Conservation (phyloP, 2,888 invertebrate genomes). For the Andricus curvator region DNA sequence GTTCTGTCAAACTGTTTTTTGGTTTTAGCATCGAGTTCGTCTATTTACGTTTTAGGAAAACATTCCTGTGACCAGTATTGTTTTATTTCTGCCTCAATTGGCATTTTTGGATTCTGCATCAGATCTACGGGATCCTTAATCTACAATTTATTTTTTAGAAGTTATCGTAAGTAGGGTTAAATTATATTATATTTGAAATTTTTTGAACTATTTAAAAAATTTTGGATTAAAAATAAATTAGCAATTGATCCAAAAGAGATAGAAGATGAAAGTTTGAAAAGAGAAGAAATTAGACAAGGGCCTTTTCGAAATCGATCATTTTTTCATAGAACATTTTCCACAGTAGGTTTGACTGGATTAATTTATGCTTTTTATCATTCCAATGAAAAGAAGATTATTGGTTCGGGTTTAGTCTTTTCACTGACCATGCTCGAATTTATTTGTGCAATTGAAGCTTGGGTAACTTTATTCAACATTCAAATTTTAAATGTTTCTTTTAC, state of each 20-base stretch:
- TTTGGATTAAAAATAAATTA: constrained; percentile 34
- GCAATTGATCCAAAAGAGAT: constrained; percentile 64
- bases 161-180: constrained; percentile 54
- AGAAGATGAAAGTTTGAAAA: constrained; percentile 54
- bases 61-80: constrained; percentile 53
- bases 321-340: constrained; percentile 52
- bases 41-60: constrained; percentile 58
- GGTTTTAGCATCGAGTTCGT: constrained; percentile 61
- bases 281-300: not conserved
- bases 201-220: not conserved
- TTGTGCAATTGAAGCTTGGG: constrained; percentile 30
- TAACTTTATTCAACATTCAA: not conserved
- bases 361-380: constrained; percentile 58
- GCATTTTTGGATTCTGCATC: constrained; percentile 60
- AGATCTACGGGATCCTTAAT: constrained; percentile 61
- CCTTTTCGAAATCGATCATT: constrained; percentile 46
- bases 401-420: constrained; percentile 49
- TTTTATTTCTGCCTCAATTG: constrained; percentile 58
- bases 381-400: constrained; percentile 53
- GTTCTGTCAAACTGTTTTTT: constrained; percentile 63
- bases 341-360: constrained; percentile 53
- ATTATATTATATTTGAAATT: not conserved
- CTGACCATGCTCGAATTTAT: constrained; percentile 51
- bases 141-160: constrained; percentile 59
- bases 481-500: not conserved